Evolutionary conservation across 2,888 invertebrate species (phyloP), one percentile per base, ranked within the genome.

Genomic region (Lasioglossum oenotherae): DNA sequence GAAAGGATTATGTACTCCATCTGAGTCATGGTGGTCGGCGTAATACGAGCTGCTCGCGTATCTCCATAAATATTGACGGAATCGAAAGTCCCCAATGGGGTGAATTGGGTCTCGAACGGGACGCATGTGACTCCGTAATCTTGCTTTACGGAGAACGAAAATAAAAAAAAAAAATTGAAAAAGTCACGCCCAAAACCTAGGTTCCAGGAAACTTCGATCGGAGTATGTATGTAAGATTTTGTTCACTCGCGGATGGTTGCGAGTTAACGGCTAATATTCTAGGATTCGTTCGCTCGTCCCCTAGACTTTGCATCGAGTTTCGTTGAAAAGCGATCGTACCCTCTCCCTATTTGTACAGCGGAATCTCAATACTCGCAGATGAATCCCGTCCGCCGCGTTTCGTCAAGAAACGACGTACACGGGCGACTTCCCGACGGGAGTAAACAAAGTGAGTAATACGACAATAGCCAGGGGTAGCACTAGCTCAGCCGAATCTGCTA

Each of bases 61-160:
- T 76, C 57, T 49, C 35, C 76, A 84, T 84, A 84, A 85, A 84
- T 76, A 84, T 76, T 73, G 60, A 76, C 79, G n/a, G 73, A 83
- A 85, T 85, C 79, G 57, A 44, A 31, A 76, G 31, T 3, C 64
- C 57, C 44, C 23, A 10, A 19, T 38, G 31, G 60, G 49, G 84
- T 64, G 57, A 73, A 79, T 38, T 16, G 44, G 35, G 27, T 2
- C 23, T 41, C 23, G n/a, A 71, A 31, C 12, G 46, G 81, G 31
- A 31, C 64, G 27, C 19, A 27, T 10, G 41, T 49, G 10, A 8
- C 53, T 35, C 19, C n/a, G 10, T 27, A 46, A 46, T n/a, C 73
- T 35, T 3, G 31, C 14, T 67, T 67, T 38, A 38, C 69, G 6
- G 10, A 3, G 38, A 35, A 69, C 23, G 31, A 23, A 23, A 38